These are phyloP conservation scores for Onychomys arenicola DNA, from an alignment of 2,797 vertebrate genomes.

Conservation along the genomic window DNA sequence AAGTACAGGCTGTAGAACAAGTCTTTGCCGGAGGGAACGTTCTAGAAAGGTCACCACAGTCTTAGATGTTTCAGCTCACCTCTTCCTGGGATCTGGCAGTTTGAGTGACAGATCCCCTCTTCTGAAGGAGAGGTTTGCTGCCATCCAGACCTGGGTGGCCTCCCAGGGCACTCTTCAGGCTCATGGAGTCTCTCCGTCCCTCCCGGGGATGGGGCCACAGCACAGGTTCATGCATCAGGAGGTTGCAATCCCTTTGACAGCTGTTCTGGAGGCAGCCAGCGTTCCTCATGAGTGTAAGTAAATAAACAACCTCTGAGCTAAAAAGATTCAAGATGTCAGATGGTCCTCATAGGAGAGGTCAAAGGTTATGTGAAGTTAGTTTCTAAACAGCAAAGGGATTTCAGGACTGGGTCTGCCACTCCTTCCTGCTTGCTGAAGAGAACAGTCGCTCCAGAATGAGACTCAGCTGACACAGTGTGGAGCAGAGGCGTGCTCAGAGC, in stretches of 20 bases:
- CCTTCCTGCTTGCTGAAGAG: background rate
- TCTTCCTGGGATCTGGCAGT: background rate
- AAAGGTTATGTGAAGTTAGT: accelerated
- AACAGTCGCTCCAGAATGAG: background rate
- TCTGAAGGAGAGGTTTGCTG: background rate
- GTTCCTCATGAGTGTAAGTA: background rate
- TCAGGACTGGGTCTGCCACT: too few species aligned
- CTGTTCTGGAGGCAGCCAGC: background rate
- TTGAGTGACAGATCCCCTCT: background rate
- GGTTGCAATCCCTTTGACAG: too few species aligned
- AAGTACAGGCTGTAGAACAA: too few species aligned
- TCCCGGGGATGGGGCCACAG: background rate
- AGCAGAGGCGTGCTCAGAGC: background rate
- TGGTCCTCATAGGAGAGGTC: background rate
- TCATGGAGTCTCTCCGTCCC: too few species aligned
- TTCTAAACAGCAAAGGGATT: background rate
- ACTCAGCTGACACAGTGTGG: background rate
- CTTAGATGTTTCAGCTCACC: background rate
- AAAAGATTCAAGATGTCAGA: background rate
- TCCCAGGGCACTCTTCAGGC: too few species aligned
- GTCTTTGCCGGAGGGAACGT: background rate
- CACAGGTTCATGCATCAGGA: too few species aligned
- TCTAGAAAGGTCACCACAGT: background rate
- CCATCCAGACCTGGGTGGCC: too few species aligned
- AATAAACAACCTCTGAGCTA: background rate